These are phyloP conservation scores for Eilema caniola DNA, from an alignment of 2,888 invertebrate genomes.

Conservation along the genomic window DNA sequence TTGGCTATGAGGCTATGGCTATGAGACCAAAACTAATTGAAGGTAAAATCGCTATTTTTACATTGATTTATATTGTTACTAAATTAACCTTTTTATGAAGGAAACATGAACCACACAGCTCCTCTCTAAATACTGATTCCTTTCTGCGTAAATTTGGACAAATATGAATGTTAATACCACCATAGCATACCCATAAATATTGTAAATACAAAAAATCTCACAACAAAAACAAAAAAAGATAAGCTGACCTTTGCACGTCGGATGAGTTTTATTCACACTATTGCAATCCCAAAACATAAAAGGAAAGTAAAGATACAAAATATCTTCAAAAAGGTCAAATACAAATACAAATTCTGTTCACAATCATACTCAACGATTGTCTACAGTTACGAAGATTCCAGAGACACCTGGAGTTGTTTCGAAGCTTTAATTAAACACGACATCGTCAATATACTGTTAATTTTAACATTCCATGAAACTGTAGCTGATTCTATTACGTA, in stretches of 20 bases:
- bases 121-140: too few relatives aligned
- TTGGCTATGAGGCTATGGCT: too few relatives aligned
- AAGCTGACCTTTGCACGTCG: neutral
- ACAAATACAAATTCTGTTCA: conserved; percentile 13
- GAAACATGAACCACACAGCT: too few relatives aligned
- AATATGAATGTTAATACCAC: neutral
- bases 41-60: too few relatives aligned
- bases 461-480: conserved; percentile 67
- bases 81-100: too few relatives aligned
- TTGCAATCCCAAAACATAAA: neutral
- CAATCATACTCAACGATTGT: conserved; percentile 8
- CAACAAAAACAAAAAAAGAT: conserved; percentile 3
- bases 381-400: conserved; percentile 28
- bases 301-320: neutral
- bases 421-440: conserved; percentile 68
- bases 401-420: conserved; percentile 48
- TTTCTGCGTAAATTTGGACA: too few relatives aligned
- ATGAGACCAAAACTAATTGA: too few relatives aligned
- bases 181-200: neutral
- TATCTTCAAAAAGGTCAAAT: neutral
- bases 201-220: neutral
- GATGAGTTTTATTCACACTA: conserved; percentile 1
- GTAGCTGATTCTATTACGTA: conserved; percentile 52
- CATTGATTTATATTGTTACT: too few relatives aligned
- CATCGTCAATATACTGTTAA: conserved; percentile 66